These are phyloP conservation scores for Nymphalis io DNA, from an alignment of 1,140 invertebrate species.

Conservation along the genomic window DNA sequence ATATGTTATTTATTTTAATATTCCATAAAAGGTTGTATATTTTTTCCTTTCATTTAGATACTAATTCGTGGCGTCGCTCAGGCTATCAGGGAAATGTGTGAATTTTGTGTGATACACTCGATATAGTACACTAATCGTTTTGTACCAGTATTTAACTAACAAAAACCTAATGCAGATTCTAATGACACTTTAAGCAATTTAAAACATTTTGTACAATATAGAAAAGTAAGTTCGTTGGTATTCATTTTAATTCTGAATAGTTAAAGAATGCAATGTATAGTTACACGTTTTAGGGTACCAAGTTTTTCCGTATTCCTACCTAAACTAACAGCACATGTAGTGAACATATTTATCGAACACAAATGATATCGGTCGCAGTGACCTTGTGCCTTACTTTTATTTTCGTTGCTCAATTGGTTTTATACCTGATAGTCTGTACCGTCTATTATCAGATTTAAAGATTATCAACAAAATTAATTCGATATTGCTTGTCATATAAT, in stretches of 20 bases:
- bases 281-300: constrained; percentile 17
- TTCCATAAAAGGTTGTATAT: constrained; percentile 67
- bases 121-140: constrained; percentile 23
- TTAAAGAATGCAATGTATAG: constrained; percentile 21
- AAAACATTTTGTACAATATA: constrained; percentile 36
- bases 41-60: constrained; percentile 57
- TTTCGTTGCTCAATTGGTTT: constrained; percentile 67
- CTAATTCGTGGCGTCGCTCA: constrained; percentile 55
- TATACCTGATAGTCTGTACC: constrained; percentile 63
- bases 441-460: constrained; percentile 14
- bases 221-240: constrained; percentile 31
- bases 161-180: constrained; percentile 25
- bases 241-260: constrained; percentile 23
- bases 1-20: constrained; percentile 79
- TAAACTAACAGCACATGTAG: constrained; percentile 4
- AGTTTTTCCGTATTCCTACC: constrained; percentile 18
- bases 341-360: constrained; percentile 35
- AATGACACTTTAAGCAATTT: constrained; percentile 31
- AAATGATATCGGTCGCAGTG: constrained; percentile 46
- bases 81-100: constrained; percentile 52
- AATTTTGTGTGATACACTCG: constrained; percentile 20
- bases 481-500: constrained; percentile 44
- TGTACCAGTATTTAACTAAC: constrained; percentile 30
- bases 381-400: constrained; percentile 74
- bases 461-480: constrained; percentile 27